Percentiles rank a stretch among this genome's conserved stretches.
Evolutionary conservation across 2,113 vertebrate species (phyloP).

Genomic region (Penelope pileata): DNA sequence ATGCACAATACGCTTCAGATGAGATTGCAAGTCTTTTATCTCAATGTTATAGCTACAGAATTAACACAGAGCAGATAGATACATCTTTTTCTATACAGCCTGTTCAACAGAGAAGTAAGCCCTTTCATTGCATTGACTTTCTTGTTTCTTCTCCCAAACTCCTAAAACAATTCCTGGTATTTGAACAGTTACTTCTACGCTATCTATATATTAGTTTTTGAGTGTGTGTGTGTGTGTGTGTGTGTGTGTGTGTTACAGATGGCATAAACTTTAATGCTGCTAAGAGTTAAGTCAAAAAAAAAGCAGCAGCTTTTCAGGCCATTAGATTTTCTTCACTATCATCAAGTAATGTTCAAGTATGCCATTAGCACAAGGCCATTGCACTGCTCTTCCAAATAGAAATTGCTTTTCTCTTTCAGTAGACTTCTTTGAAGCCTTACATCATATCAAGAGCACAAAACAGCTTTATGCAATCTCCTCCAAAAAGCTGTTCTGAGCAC

Average conservation of each 20-base stretch:
- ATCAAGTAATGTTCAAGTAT: slow-evolving; percentile 39
- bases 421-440: slow-evolving; percentile 50
- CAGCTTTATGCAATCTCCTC: slow-evolving; percentile 66
- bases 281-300: slow-evolving; percentile 12
- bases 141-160: not conserved
- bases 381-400: not conserved
- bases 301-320: slow-evolving; percentile 2
- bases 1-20: not conserved
- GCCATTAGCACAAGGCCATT: slow-evolving; percentile 23
- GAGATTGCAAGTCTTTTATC: not conserved
- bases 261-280: not conserved
- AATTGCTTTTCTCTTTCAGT: slow-evolving; percentile 60
- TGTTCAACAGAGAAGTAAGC: not conserved
- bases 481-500: slow-evolving; percentile 47
- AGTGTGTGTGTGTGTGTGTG: too few species aligned
- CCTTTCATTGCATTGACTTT: not conserved
- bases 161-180: not conserved
- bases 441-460: slow-evolving; percentile 56
- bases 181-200: not conserved
- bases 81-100: not conserved
- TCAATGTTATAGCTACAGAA: not conserved
- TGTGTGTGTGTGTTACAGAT: not conserved
- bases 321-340: slow-evolving; percentile 21
- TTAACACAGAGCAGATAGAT: not conserved
- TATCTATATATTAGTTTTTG: not conserved